Evolutionary conservation across 2,797 vertebrate genomes (phyloP).

Genomic region (Crocidura indochinensis): DNA sequence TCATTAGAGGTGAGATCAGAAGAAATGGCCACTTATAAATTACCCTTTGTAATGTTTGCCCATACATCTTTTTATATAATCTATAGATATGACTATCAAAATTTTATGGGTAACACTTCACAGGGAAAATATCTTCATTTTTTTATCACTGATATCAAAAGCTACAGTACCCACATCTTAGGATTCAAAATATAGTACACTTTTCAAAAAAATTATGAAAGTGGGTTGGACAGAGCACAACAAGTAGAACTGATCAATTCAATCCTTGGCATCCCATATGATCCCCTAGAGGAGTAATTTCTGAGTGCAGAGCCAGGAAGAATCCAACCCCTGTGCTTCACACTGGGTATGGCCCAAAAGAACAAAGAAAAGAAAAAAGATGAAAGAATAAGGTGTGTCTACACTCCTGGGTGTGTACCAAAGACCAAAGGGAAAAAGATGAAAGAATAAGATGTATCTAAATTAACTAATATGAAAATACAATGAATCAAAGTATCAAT

Average conservation of each 20-base stretch:
- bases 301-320: no score
- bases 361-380: no score
- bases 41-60: conserved; percentile 26
- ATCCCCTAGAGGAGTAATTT: no score
- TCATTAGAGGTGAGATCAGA: neutral
- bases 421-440: no score
- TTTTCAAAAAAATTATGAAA: conserved; percentile 18
- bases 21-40: conserved; percentile 15
- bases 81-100: conserved; percentile 54
- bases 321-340: no score
- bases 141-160: conserved; percentile 43
- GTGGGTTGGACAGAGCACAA: no score
- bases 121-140: conserved; percentile 47
- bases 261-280: no score
- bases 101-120: conserved; percentile 32
- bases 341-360: no score
- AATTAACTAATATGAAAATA: conserved; percentile 56
- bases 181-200: conserved; percentile 50
- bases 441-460: neutral
- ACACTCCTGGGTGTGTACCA: no score
- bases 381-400: no score
- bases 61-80: conserved; percentile 34
- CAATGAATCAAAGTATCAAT: neutral
- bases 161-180: conserved; percentile 9
- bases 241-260: neutral